Evolutionary conservation across 2,113 vertebrate genomes (phyloP), one percentile per base, ranked within the genome.

Genomic region (Melanerpes formicivorus): DNA sequence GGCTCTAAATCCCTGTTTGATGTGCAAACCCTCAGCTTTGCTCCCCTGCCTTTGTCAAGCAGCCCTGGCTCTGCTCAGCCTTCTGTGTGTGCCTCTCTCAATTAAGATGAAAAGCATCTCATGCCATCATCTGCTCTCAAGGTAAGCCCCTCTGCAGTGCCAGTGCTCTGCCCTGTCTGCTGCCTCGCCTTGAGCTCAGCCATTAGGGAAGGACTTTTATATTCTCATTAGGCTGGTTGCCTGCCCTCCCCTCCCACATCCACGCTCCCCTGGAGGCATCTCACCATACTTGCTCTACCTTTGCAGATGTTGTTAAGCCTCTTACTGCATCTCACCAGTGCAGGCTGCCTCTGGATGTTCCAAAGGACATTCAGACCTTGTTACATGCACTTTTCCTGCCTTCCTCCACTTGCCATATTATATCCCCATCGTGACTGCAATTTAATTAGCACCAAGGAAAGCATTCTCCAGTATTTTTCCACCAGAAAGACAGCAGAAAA

Each of bases 1-100:
- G 96, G 95, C 95, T 96, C 97, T 98, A 98, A 98, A 98, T 97
- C 98, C 97, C 81, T 95, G 97, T 97, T 97, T 98, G 98, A 98
- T 97, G 97, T 97, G 96, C 97, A 98, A 98, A 98, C 97, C 83
- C n/a, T 80, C 98, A 98, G 98, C 98, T 98, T 98, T 98, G 96
- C 95, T 95, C 80, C 96, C 89, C 44, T 85, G 93, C 96, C 90
- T 95, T 94, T 95, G 89, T 95, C 95, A 86, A 77, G 95, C 93
- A 55, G 90, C 82, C 87, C 63, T 13, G 56, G 88, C 83, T 84
- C 84, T 44, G 95, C 93, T 95, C 95, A 97, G 96, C 96, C 90
- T 56, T 84, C 95, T 18, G 14, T 19, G 5, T 16, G 65, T 29
- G 6, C 9, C 93, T 94, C 97, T 87, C 93, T 90, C 96, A 95